phyloP scores from a whole-genome alignment of 2,888 invertebrate genomes.

The Miltochrista miniata region DNA sequence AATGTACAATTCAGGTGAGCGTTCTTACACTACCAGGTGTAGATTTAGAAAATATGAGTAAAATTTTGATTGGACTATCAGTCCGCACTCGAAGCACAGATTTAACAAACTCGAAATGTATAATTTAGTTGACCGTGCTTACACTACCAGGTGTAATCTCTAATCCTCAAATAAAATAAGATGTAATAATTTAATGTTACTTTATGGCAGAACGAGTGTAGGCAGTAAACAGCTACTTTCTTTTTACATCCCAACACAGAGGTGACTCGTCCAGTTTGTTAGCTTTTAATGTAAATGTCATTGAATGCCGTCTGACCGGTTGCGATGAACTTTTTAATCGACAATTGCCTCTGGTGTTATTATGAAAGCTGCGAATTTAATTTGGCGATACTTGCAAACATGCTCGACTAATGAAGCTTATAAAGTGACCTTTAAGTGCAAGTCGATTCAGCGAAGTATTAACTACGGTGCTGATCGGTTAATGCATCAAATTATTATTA shows the following conservation, averaged over 20 bases:
- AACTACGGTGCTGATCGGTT: constrained; percentile 5
- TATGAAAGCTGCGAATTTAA: constrained; percentile 66
- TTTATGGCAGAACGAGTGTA: constrained; percentile 35
- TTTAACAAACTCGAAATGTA: background rate
- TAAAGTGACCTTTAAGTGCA: constrained; percentile 31
- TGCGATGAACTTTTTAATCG: constrained; percentile 54
- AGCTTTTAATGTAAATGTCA: constrained; percentile 76
- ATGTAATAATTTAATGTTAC: constrained; percentile 6
- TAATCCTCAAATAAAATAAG: background rate
- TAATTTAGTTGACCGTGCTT: background rate
- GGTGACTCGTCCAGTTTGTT: constrained; percentile 66
- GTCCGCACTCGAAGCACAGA: too few species aligned
- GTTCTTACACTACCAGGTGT: background rate
- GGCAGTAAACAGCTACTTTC: constrained; percentile 64
- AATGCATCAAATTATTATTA: constrained; percentile 10
- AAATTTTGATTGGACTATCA: too few species aligned
- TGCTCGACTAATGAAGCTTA: constrained; percentile 30
- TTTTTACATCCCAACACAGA: constrained; percentile 58
- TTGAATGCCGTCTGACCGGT: constrained; percentile 71
- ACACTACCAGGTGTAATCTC: background rate
- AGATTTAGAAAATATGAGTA: too few species aligned
- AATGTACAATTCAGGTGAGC: too few species aligned
- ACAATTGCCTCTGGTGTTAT: constrained; percentile 53
- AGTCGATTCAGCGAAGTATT: constrained; percentile 15
- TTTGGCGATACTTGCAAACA: constrained; percentile 24